A percentile compares a stretch with the other conserved stretches of the same genome.
Conservation (phyloP, 1,140 invertebrate genomes). For the Solenopsis invicta region DNA sequence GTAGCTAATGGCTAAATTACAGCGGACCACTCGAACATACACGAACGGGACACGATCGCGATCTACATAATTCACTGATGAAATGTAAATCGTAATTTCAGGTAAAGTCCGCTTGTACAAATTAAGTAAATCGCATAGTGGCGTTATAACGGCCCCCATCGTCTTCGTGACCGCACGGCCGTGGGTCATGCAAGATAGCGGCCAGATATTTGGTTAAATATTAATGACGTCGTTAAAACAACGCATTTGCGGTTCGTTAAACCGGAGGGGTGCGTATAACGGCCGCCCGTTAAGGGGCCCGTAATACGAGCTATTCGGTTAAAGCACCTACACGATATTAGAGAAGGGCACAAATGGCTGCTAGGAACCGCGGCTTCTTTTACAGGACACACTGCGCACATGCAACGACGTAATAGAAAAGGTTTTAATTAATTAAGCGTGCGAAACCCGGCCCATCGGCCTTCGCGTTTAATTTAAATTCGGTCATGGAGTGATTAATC, state of each 20-base stretch:
- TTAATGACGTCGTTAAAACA: conserved; percentile 87
- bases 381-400: conserved; percentile 30
- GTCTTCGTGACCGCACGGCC: conserved; percentile 67
- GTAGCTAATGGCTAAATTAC: conserved; percentile 55
- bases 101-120: conserved; percentile 64
- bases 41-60: conserved; percentile 46
- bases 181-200: conserved; percentile 72
- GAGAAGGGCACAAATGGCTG: conserved; percentile 21
- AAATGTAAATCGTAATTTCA: conserved; percentile 62
- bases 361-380: conserved; percentile 52
- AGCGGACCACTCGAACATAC: conserved; percentile 35
- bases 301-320: conserved; percentile 75
- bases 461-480: conserved; percentile 40
- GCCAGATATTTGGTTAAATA: conserved; percentile 86
- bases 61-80: conserved; percentile 60
- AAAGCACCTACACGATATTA: conserved; percentile 74
- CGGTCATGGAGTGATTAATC: conserved; percentile 19
- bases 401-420: conserved; percentile 62
- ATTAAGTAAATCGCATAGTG: conserved; percentile 73
- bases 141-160: conserved; percentile 50
- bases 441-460: not conserved
- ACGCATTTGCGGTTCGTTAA: conserved; percentile 87
- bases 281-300: conserved; percentile 79
- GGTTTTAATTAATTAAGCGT: conserved; percentile 62
- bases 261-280: conserved; percentile 80